Percentiles rank a stretch among this genome's conserved stretches.
Conservation (phyloP, 2,888 invertebrate genomes). For the Cremastinae sp. region DNA sequence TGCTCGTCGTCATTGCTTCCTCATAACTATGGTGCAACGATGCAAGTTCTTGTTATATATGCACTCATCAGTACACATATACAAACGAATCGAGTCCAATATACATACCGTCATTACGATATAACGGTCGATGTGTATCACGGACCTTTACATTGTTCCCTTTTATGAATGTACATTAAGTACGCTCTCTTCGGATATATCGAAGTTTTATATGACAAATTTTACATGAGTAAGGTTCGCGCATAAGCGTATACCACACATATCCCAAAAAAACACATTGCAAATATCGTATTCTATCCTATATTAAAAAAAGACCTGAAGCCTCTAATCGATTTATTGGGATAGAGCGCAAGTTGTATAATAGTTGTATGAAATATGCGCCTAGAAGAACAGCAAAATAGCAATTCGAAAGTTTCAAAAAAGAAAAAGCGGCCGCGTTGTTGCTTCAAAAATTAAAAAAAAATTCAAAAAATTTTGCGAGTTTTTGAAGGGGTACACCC, state of each 20-base stretch:
- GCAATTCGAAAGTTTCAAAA: too few relatives aligned
- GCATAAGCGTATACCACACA: too few relatives aligned
- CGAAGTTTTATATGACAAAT: neutral
- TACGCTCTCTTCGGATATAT: slow-evolving; percentile 2
- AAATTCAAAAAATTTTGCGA: too few relatives aligned
- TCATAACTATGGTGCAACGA: slow-evolving; percentile 55
- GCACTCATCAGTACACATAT: slow-evolving; percentile 1
- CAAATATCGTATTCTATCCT: neutral
- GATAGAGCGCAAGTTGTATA: too few relatives aligned
- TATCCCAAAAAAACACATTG: neutral
- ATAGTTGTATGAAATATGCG: too few relatives aligned
- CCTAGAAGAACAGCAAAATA: too few relatives aligned
- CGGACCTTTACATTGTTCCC: slow-evolving; percentile 2
- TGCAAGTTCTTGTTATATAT: slow-evolving; percentile 33
- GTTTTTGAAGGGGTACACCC: too few relatives aligned
- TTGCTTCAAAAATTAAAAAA: too few relatives aligned
- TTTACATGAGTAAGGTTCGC: too few relatives aligned
- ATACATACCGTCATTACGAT: slow-evolving; percentile 29
- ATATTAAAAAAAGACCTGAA: too few relatives aligned
- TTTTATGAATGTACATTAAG: slow-evolving; percentile 59
- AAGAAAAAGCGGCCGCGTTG: too few relatives aligned
- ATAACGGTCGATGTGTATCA: neutral
- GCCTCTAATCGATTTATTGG: too few relatives aligned
- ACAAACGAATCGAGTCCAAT: slow-evolving; percentile 23
- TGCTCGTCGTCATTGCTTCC: slow-evolving; percentile 76